Conservation (phyloP, 2,888 invertebrate genomes). For the Lasioglossum vierecki region DNA sequence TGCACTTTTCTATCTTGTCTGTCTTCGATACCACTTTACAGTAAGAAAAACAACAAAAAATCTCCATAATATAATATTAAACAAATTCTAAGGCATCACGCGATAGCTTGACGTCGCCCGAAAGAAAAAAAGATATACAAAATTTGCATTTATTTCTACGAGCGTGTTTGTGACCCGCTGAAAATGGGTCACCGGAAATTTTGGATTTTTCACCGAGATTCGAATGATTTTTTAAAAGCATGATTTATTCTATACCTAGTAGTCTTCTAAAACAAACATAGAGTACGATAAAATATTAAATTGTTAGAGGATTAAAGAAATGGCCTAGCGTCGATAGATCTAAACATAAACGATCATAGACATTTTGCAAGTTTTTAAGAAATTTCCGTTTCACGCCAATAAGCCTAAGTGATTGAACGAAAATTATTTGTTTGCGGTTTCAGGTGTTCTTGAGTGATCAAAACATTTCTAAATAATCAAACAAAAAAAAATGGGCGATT, state of each 20-base stretch:
- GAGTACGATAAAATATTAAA: slow-evolving; percentile 7
- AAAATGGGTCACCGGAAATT: not conserved
- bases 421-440: not conserved
- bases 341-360: slow-evolving; percentile 8
- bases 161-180: not conserved
- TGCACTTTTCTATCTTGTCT: slow-evolving; percentile 67
- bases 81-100: too few species aligned
- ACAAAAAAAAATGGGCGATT: not conserved
- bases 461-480: not conserved
- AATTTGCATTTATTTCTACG: not conserved
- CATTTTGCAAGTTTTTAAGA: slow-evolving; percentile 11
- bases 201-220: not conserved
- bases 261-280: slow-evolving; percentile 21
- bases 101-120: not conserved
- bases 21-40: slow-evolving; percentile 21
- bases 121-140: not conserved
- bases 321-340: slow-evolving; percentile 47
- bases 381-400: not conserved
- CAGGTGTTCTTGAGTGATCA: not conserved
- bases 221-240: not conserved
- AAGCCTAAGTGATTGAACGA: not conserved
- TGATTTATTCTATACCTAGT: not conserved
- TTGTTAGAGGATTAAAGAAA: slow-evolving; percentile 30
- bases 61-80: not conserved
- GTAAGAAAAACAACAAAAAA: not conserved